Percentiles rank a stretch among this genome's conserved stretches.
phyloP scores from a whole-genome alignment of 2,113 vertebrate genomes.

The Entomyzon cyanotis region DNA sequence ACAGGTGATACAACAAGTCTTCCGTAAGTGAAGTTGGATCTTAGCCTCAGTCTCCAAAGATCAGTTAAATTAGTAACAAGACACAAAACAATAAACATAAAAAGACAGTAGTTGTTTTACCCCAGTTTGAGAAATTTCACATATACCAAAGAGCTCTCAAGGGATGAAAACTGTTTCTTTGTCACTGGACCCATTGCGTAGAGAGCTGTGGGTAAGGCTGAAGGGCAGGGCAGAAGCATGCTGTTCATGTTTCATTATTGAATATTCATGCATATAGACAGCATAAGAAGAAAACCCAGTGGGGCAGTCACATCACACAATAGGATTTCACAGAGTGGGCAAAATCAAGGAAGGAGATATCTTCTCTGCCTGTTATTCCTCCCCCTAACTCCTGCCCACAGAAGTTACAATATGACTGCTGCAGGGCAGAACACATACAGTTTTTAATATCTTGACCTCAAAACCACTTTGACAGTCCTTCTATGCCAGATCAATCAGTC shows the following conservation, averaged over 20 bases:
- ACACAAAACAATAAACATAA: background rate
- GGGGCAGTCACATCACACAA: background rate
- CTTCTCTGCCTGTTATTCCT: background rate
- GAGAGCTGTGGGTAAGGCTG: background rate
- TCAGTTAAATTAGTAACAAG: background rate
- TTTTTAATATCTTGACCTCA: background rate
- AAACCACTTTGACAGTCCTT: background rate
- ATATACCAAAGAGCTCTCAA: background rate
- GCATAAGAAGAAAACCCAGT: background rate
- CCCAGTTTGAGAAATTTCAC: background rate
- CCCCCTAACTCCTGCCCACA: background rate
- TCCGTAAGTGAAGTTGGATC: background rate
- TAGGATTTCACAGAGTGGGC: background rate
- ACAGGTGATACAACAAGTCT: background rate
- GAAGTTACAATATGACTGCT: background rate
- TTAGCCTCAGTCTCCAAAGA: background rate
- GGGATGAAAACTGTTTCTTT: background rate
- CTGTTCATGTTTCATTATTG: background rate
- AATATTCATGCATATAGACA: constrained; percentile 76
- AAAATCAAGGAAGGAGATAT: background rate
- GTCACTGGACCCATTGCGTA: background rate
- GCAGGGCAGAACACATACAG: background rate
- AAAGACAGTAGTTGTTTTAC: background rate
- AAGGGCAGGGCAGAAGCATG: constrained; percentile 34
- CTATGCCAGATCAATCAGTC: background rate